These are phyloP conservation scores for Dendrocincla tyrannina DNA, from an alignment of 2,797 vertebrate genomes.

Conservation along the genomic window DNA sequence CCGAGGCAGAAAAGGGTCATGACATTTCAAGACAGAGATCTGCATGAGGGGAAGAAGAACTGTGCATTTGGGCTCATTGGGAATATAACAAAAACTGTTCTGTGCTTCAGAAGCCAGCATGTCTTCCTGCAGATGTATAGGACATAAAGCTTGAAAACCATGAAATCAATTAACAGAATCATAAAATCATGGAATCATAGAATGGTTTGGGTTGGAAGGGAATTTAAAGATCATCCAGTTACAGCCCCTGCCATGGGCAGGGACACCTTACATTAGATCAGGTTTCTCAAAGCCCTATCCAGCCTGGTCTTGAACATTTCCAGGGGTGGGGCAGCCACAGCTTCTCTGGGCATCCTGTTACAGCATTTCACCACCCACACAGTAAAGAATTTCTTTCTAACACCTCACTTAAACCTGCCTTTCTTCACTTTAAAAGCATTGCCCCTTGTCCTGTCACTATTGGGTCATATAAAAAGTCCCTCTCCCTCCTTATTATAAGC, in stretches of 20 bases:
- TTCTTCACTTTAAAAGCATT: background rate
- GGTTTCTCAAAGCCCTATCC: background rate
- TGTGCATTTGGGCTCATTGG: background rate
- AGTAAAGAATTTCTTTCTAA: background rate
- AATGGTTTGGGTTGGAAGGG: background rate
- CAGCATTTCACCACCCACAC: background rate
- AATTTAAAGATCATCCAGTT: background rate
- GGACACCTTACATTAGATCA: background rate
- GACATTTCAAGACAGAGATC: background rate
- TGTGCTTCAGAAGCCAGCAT: background rate
- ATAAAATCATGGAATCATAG: background rate
- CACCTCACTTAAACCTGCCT: background rate
- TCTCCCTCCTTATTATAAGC: background rate
- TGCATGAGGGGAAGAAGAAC: background rate
- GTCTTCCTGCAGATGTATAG: background rate
- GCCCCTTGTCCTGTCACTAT: background rate
- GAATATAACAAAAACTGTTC: background rate
- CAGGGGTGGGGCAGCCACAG: background rate
- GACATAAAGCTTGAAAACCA: background rate
- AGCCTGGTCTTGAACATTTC: fast-evolving
- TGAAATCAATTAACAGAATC: background rate
- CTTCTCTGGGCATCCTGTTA: background rate
- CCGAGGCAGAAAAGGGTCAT: background rate
- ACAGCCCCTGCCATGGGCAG: background rate
- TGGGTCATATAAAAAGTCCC: background rate